Base-by-base conservation (phyloP, 2,888 invertebrate species). In the Hydrotaea diabolus region DNA sequence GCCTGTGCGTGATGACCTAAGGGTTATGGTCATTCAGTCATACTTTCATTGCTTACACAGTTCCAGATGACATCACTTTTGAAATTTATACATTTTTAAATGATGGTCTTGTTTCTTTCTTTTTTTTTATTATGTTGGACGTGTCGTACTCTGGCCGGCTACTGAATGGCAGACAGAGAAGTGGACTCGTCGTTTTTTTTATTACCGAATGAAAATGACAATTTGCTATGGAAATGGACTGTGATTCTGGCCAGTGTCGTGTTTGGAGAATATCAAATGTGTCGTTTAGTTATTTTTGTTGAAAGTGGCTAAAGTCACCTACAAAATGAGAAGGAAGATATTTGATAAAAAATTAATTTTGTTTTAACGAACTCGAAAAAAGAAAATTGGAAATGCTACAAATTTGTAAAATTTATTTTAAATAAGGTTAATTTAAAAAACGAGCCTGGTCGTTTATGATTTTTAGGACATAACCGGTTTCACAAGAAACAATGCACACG, bases 61-160 rank as follows among this genome's bases (percentile, higher is more conserved):
- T 83, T 77, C 77, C 74, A 77, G 69, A 83, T 83, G 83, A 80
- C 80, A 80, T 83, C 83, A 83, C 69, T 53, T 46, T 74, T 31
- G 39, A 57, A 77, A 77, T 77, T 80, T 80, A 39, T 43, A 46
- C 39, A 69, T 69, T 69, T 69, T 69, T 46, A 46, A 69, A 69
- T 46, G 23, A 46, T 69, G 23, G 69, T 17, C 3, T 36, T 62
- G 21, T 39, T 39, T 13, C n/a, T 23, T 23, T 17, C 3, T 36
- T 62, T 9, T 39, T 39, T 13, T 36, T 23, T 23, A 26, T 17
- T 31, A 17, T 64, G 36, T 64, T 66, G 66, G 0, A 21, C 7
- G 49, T 49, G 31, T 43, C 43, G 43, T 43, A 13, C 3, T 23
- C 19, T 53, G 1, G 23, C 19, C 9, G 23, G 8, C 31, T 31